Conservation (phyloP, 2,888 invertebrate species). For the Embidobia sp. region DNA sequence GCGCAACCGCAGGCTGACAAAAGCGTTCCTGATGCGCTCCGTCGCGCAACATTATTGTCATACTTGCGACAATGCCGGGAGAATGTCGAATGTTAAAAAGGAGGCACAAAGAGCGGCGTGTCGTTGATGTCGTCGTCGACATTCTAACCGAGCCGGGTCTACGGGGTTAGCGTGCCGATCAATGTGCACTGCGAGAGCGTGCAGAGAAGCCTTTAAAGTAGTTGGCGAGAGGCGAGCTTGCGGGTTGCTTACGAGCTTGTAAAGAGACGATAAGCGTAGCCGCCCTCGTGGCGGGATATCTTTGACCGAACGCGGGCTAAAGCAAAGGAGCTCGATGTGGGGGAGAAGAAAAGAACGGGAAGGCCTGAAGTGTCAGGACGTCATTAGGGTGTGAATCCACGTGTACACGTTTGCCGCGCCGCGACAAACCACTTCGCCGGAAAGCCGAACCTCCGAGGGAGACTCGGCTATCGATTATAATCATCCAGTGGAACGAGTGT, state of each 20-base stretch:
- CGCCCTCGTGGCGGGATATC: constrained; percentile 67
- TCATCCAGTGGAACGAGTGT: no score
- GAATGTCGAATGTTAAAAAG: constrained; percentile 50
- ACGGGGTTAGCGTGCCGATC: constrained; percentile 68
- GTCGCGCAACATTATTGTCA: constrained; percentile 46
- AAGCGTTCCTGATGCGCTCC: constrained; percentile 26
- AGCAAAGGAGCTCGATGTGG: no score
- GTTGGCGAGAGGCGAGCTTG: constrained; percentile 73
- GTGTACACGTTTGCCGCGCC: constrained; percentile 50
- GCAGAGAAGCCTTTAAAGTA: constrained; percentile 74
- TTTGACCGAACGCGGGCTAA: constrained; percentile 22
- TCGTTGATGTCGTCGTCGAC: constrained; percentile 55
- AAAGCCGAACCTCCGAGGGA: constrained; percentile 22
- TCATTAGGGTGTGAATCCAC: constrained; percentile 59
- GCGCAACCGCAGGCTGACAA: constrained; percentile 11
- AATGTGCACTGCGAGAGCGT: constrained; percentile 69
- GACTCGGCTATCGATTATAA: constrained; percentile 78
- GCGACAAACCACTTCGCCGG: no score
- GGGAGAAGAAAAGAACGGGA: constrained; percentile 22
- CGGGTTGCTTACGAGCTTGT: constrained; percentile 78
- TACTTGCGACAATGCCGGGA: constrained; percentile 36
- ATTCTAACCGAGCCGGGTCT: constrained; percentile 52
- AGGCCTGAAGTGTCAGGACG: constrained; percentile 26
- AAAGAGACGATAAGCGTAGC: constrained; percentile 80
- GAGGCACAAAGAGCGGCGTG: constrained; percentile 44